Evolutionary conservation across 23 tunicate genomes (phyloP), one percentile per base, ranked within the genome.

Genomic region (Aplidium turbinatum): DNA sequence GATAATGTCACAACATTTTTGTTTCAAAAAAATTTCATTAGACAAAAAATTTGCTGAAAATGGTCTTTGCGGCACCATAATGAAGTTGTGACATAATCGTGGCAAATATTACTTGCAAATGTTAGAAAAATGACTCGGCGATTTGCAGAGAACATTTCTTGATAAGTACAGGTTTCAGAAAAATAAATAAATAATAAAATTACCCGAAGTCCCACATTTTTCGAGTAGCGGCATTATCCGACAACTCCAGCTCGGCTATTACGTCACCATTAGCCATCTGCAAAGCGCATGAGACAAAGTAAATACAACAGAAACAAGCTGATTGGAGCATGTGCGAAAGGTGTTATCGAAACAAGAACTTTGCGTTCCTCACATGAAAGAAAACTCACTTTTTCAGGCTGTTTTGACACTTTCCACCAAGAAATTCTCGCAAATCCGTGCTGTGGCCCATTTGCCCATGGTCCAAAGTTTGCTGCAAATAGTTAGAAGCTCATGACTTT

Each of bases 401-500:
- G 27, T 25, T 75, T 63, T 27, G n/a, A 33, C 52, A 86, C 72
- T 25, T 58, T 60, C 99, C 99, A 94, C 96, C 85, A 73, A 1
- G 82, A 72, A 18, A 75, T 88, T 77, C 99, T 65, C 2, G 99
- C 99, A 79, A 94, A 87, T 3, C 99, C 99, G 53, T 94, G 99
- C 46, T 94, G 99, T 11, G 99, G 96, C 1, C 99, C 99, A 34
- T 30, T 13, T 25, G 57, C 50, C 99, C 99, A 94, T 3, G 99
- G 95, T 30, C 99, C 99, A 78, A 94, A 94, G 58, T 94, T 94
- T 38, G 99, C 97, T 90, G 40, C 11, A 88, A 86, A 65, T 6
- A 3, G n/a, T n/a, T n/a, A n/a, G n/a, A n/a, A n/a, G n/a, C n/a
- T n/a, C n/a, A n/a, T n/a, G n/a, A n/a, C n/a, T n/a, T n/a, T n/a